phyloP scores from a whole-genome alignment of 2,797 vertebrate genomes.

The Paramormyrops hopkinsi region DNA sequence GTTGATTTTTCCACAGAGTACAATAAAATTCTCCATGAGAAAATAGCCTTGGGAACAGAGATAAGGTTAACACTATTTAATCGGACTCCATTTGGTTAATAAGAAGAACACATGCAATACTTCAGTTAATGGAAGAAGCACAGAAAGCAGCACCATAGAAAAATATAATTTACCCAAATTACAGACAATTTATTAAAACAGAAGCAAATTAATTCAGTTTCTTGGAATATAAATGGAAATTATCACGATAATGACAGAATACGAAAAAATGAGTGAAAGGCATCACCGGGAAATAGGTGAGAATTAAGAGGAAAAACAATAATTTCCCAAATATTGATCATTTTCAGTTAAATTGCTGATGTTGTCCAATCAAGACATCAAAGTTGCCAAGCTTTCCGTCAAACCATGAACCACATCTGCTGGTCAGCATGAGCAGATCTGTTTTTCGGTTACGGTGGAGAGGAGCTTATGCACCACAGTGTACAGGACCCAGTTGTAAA shows the following conservation, averaged over 20 bases:
- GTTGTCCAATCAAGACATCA: neutral
- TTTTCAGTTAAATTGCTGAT: neutral
- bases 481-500: neutral
- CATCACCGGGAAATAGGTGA: neutral
- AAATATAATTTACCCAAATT: neutral
- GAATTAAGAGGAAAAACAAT: neutral
- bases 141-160: neutral
- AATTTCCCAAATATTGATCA: neutral
- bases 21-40: neutral
- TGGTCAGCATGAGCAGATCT: neutral
- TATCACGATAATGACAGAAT: neutral
- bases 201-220: neutral
- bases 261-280: neutral
- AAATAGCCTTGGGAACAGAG: conserved; percentile 3
- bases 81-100: conserved; percentile 2
- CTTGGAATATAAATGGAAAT: neutral
- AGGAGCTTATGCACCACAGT: neutral
- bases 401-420: neutral
- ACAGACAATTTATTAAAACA: neutral
- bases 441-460: neutral
- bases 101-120: neutral
- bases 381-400: neutral
- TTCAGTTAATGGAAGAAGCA: neutral
- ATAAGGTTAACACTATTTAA: conserved; percentile 13
- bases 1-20: neutral